Conservation (phyloP, 2,797 vertebrate species). For the Chaenodraco wilsoni region DNA sequence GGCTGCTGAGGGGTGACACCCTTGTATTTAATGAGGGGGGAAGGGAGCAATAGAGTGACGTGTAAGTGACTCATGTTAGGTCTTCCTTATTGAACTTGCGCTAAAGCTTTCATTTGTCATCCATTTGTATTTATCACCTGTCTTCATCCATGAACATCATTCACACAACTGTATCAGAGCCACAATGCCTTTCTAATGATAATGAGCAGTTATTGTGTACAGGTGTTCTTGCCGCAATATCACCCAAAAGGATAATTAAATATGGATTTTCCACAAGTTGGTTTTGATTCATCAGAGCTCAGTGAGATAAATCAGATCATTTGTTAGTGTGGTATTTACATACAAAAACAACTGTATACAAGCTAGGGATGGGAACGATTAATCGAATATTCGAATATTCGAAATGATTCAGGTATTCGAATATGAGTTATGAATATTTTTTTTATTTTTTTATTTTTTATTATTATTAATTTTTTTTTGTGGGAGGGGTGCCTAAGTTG, state of each 20-base stretch:
- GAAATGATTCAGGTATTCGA: too few species aligned
- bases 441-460: too few species aligned
- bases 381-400: too few species aligned
- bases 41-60: too few species aligned
- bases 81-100: too few species aligned
- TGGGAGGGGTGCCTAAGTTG: too few species aligned
- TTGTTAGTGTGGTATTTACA: conserved; percentile 36
- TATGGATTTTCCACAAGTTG: conserved; percentile 20
- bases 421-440: too few species aligned
- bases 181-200: conserved; percentile 24
- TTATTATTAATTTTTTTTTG: too few species aligned
- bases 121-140: conserved; percentile 56
- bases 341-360: conserved; percentile 34
- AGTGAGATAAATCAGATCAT: conserved; percentile 33
- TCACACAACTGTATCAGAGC: conserved; percentile 34
- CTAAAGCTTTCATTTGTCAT: conserved; percentile 18
- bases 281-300: conserved; percentile 22
- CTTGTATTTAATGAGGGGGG: too few species aligned
- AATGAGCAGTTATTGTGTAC: conserved; percentile 29
- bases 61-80: too few species aligned
- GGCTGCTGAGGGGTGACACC: too few species aligned
- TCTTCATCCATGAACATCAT: conserved; percentile 52
- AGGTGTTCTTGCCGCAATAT: background rate
- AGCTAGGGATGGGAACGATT: background rate
- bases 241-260: conserved; percentile 9